A percentile compares a stretch with the other conserved stretches of the same genome.
Evolutionary conservation across 30 jellyfish, hydroid and myxozoan genomes (phyloP).

Genomic region (Catostylus mosaicus): DNA sequence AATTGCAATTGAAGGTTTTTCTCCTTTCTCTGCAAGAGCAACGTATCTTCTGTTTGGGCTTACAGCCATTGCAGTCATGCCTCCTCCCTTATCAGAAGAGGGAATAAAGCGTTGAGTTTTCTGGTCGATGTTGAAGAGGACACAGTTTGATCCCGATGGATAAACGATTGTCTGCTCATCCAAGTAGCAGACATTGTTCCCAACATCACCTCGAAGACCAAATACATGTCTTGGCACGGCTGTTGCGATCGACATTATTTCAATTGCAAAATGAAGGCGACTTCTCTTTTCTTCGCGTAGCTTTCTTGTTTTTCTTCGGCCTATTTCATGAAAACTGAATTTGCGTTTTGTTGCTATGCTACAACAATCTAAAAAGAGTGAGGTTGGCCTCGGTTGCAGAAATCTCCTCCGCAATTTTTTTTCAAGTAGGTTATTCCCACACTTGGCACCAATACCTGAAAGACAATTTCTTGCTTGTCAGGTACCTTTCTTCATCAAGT

Average conservation of each 20-base stretch:
- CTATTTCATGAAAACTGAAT: not conserved
- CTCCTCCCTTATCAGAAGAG: slow-evolving; percentile 79
- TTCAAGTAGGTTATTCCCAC: no score
- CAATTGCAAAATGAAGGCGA: not conserved
- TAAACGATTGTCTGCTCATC: slow-evolving; percentile 93
- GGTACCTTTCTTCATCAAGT: no score
- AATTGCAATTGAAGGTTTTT: slow-evolving; percentile 82
- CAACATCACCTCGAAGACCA: slow-evolving; percentile 91
- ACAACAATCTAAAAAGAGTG: not conserved
- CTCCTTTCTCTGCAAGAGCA: slow-evolving; percentile 95
- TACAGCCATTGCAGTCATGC: slow-evolving; percentile 91
- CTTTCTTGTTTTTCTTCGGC: not conserved
- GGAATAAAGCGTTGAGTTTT: slow-evolving; percentile 86
- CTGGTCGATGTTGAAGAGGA: slow-evolving; percentile 93
- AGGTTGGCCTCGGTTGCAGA: slow-evolving; percentile 40
- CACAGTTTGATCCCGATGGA: slow-evolving; percentile 95
- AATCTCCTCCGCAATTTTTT: slow-evolving; percentile 49
- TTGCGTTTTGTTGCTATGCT: slow-evolving; percentile 44
- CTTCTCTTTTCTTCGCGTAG: no score
- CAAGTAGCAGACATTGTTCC: slow-evolving; percentile 84
- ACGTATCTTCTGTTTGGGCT: slow-evolving; percentile 95
- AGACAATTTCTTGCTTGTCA: no score
- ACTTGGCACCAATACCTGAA: no score
- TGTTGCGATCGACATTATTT: slow-evolving; percentile 84
- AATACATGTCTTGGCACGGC: slow-evolving; percentile 92